Conservation (phyloP, 2,888 invertebrate species). For the Margaritifera margaritifera region DNA sequence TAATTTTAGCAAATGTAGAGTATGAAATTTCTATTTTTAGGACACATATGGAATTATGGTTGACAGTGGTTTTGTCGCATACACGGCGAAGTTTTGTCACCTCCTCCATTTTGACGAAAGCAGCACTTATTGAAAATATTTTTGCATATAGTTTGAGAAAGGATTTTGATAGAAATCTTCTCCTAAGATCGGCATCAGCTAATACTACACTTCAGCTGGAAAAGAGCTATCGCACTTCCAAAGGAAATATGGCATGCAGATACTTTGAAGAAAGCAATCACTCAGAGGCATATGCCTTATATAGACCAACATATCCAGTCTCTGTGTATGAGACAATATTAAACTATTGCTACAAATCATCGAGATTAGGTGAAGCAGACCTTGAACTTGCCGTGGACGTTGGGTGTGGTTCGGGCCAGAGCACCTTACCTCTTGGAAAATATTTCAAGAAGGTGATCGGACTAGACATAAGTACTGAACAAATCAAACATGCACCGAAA, state of each 20-base stretch:
- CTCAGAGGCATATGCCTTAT: constrained; percentile 47
- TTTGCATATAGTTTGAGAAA: too few relatives aligned
- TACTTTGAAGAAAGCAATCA: constrained; percentile 48
- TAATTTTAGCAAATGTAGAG: too few relatives aligned
- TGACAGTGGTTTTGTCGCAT: too few relatives aligned
- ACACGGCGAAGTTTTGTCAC: too few relatives aligned
- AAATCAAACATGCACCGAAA: constrained; percentile 69
- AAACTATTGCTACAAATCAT: constrained; percentile 36
- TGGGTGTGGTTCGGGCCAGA: constrained; percentile 76
- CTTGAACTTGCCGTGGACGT: constrained; percentile 73
- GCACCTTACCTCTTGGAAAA: constrained; percentile 71
- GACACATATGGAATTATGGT: too few relatives aligned
- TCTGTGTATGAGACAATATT: constrained; percentile 43
- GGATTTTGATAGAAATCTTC: too few relatives aligned
- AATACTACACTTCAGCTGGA: too few relatives aligned
- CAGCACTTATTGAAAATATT: too few relatives aligned
- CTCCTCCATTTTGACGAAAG: too few relatives aligned
- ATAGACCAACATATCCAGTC: constrained; percentile 53
- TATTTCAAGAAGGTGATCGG: constrained; percentile 74
- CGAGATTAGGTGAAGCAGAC: background rate
- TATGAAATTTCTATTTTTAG: too few relatives aligned
- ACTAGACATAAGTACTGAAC: constrained; percentile 72
- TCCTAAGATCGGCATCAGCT: too few relatives aligned
- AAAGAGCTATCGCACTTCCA: background rate
- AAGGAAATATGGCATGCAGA: constrained; percentile 32